Percentiles rank a stretch among this genome's conserved stretches.
Evolutionary conservation across 1,140 invertebrate genomes (phyloP).

Genomic region (Homarus americanus): DNA sequence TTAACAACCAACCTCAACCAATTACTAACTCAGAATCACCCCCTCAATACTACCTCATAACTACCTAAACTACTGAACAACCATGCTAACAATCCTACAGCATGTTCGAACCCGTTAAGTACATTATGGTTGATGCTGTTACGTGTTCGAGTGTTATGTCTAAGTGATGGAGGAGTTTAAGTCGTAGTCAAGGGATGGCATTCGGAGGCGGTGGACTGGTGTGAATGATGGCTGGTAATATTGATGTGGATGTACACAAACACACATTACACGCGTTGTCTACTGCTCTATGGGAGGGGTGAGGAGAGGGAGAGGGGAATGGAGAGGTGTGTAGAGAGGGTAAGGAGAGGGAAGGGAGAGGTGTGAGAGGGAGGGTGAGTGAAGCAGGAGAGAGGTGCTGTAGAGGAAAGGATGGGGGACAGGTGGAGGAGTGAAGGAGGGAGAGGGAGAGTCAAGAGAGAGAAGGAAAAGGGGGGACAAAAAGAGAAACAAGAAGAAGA

Average conservation of each 20-base stretch:
- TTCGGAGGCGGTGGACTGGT: not conserved
- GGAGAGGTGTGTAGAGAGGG: not conserved
- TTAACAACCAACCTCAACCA: too few relatives aligned
- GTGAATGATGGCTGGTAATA: conserved; percentile 19
- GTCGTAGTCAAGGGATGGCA: not conserved
- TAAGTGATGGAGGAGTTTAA: not conserved
- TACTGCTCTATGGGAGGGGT: not conserved
- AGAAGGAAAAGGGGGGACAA: too few relatives aligned
- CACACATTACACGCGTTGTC: conserved; percentile 18
- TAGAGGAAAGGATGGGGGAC: not conserved
- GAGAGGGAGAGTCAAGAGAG: too few relatives aligned
- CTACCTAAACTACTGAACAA: too few relatives aligned
- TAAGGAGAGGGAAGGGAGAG: conserved; percentile 16
- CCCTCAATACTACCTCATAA: too few relatives aligned
- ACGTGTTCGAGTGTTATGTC: too few relatives aligned
- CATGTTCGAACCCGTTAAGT: too few relatives aligned
- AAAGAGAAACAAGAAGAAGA: too few relatives aligned
- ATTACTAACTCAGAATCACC: too few relatives aligned
- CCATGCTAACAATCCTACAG: too few relatives aligned
- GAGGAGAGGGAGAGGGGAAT: not conserved
- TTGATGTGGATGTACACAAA: conserved; percentile 25
- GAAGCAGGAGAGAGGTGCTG: too few relatives aligned
- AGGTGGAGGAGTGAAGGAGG: not conserved
- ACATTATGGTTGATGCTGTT: too few relatives aligned
- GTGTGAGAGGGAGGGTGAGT: conserved; percentile 22